Percentiles rank a stretch among this genome's conserved stretches.
Conservation (phyloP, 2,797 vertebrate species). For the Oryzias sinensis region DNA sequence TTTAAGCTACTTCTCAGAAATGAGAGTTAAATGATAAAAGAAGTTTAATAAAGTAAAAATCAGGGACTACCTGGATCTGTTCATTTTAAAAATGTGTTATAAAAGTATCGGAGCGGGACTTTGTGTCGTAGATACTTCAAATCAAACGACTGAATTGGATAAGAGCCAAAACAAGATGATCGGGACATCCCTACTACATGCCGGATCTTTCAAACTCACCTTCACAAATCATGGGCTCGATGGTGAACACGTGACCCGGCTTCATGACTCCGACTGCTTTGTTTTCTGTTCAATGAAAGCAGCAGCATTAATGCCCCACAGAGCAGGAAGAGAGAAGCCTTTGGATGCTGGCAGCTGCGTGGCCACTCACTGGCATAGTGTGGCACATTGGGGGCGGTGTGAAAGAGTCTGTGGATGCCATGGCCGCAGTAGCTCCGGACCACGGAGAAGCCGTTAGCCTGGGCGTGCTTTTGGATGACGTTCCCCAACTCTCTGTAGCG, state of each 20-base stretch:
- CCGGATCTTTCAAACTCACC: conserved; percentile 76
- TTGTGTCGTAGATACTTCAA: no score
- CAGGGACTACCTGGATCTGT: no score
- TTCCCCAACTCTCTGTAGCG: conserved; percentile 96
- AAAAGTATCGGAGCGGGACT: no score
- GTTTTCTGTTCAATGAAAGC: conserved; percentile 82
- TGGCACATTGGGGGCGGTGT: conserved; percentile 95
- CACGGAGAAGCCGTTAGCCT: conserved; percentile 95
- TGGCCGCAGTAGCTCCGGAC: conserved; percentile 97
- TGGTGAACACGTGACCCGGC: conserved; percentile 96
- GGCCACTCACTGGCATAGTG: conserved; percentile 91
- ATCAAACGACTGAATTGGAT: no score
- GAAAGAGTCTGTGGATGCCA: conserved; percentile 96
- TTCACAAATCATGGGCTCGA: conserved; percentile 99
- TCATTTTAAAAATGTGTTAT: no score
- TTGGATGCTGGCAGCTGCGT: not conserved
- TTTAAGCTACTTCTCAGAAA: no score
- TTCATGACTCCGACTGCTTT: conserved; percentile 99
- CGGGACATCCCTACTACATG: no score
- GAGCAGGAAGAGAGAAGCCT: not conserved
- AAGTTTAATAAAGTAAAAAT: no score
- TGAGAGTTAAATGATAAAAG: no score
- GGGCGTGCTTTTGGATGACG: conserved; percentile 97
- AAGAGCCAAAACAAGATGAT: not conserved
- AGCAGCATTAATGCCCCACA: not conserved